Percentiles rank a stretch among this genome's conserved stretches.
Conservation (phyloP, 2,888 invertebrate genomes). For the Drosophila nr. fundita region DNA sequence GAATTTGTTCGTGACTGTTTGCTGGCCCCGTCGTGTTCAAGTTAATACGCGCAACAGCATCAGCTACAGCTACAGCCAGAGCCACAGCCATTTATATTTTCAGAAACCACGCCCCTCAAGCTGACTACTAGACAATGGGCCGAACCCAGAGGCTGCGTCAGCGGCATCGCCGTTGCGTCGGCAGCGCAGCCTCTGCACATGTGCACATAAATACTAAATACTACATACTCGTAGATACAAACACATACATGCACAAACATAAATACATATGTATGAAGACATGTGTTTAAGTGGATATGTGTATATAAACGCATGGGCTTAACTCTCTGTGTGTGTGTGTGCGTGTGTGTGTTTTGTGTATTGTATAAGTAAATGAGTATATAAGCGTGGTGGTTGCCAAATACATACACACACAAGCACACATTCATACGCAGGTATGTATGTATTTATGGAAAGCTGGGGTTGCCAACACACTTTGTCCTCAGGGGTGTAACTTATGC, state of each 20-base stretch:
- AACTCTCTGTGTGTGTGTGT: constrained; percentile 17
- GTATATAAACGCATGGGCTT: constrained; percentile 19
- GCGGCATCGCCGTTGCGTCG: constrained; percentile 61
- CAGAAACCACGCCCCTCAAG: constrained; percentile 83
- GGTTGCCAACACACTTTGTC: constrained; percentile 72
- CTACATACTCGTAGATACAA: constrained; percentile 13
- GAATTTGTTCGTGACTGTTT: constrained; percentile 28
- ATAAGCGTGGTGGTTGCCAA: constrained; percentile 56
- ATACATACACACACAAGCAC: constrained; percentile 12
- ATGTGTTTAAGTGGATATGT: constrained; percentile 11
- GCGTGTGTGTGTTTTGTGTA: constrained; percentile 19
- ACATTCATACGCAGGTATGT: background rate
- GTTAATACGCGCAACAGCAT: constrained; percentile 52
- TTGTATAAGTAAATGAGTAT: constrained; percentile 32
- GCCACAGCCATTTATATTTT: constrained; percentile 82
- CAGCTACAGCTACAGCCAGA: constrained; percentile 54
- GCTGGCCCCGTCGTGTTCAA: constrained; percentile 48
- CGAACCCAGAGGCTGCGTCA: constrained; percentile 78
- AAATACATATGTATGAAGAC: constrained; percentile 16
- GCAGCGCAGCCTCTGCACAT: constrained; percentile 66
- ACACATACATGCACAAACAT: constrained; percentile 10
- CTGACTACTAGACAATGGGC: constrained; percentile 80
- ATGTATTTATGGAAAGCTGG: constrained; percentile 56
- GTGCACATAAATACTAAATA: constrained; percentile 36
- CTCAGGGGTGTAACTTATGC: constrained; percentile 83